Evolutionary conservation across 2,888 invertebrate genomes (phyloP), one percentile per base, ranked within the genome.

Genomic region (Cylloceria caligata): DNA sequence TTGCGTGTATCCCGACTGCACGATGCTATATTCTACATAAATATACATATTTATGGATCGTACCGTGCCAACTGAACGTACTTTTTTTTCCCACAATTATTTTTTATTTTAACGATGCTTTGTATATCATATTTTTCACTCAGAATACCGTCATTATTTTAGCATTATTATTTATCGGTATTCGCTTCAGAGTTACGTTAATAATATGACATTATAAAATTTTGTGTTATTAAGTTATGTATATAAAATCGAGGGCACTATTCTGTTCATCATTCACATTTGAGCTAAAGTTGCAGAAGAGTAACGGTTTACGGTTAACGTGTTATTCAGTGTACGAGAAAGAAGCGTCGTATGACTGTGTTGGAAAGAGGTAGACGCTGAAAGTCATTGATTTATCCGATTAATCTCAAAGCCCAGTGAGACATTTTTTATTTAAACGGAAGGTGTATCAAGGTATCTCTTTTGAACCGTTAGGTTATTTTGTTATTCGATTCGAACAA

Each of bases 21-120:
- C 39, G 39, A 62, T 62, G 21, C 39, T 62, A n/a, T n/a, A 62
- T 19, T 1, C 21, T n/a, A 24, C 42, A 21, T 24, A 39, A 64
- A 64, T 42, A 42, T 39, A 21, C 21, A 64, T 21, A 39, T 64
- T 39, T 64, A 42, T 64, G 21, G 21, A 42, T 21, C 30, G 34
- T 57, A 24, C 34, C 60, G 60, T 19, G 36, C 19, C 60, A 34
- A 34, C 2, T 19, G 60, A 11, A 60, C 19, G 19, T 36, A 60
- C 34, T 60, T 16, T 19, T 36, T 36, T 24, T 21, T 52, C 30
- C 30, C 16, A 13, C 13, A 6, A 30, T 4, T 16, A 7, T 30
- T 64, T 64, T 42, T 21, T 1, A 42, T 39, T 13, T 64, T 21
- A 36, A 62, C 39, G 34, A 19, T 62, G n/a, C n/a, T n/a, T n/a